These are phyloP conservation scores for Teleopsis dalmanni DNA, from an alignment of 1,140 invertebrate species.

Conservation along the genomic window DNA sequence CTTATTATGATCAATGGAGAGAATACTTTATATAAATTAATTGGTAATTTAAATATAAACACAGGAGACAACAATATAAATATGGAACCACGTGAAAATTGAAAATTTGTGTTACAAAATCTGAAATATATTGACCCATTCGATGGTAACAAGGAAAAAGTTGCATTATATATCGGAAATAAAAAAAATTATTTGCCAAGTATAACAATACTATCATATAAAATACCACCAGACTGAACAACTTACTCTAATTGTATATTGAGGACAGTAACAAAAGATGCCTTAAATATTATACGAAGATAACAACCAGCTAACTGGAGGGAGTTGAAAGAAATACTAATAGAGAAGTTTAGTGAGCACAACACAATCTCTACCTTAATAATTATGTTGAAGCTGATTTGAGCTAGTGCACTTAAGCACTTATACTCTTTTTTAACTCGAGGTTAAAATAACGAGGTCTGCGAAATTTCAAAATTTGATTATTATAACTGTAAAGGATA, in stretches of 20 bases:
- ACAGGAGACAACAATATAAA: neutral
- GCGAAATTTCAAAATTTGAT: too few species aligned
- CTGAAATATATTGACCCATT: conserved; percentile 1
- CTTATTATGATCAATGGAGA: too few species aligned
- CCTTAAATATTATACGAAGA: neutral
- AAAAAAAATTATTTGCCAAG: neutral
- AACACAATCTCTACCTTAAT: conserved; percentile 11
- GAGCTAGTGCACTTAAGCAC: too few species aligned
- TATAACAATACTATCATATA: neutral
- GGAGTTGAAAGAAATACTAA: neutral
- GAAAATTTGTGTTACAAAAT: conserved; percentile 1
- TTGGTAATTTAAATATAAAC: too few species aligned
- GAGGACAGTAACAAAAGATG: neutral
- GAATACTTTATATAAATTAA: too few species aligned
- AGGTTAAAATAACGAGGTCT: too few species aligned
- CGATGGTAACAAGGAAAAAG: neutral
- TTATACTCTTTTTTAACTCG: too few species aligned
- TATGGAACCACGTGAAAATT: neutral
- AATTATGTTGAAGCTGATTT: too few species aligned
- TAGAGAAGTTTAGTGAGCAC: conserved; percentile 11
- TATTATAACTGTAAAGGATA: too few species aligned
- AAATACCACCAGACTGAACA: neutral
- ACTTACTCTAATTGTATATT: neutral
- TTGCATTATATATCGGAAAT: neutral
- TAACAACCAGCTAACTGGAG: neutral